Evolutionary conservation across 2,113 vertebrate species (phyloP).

Genomic region (Coregonus clupeaformis): DNA sequence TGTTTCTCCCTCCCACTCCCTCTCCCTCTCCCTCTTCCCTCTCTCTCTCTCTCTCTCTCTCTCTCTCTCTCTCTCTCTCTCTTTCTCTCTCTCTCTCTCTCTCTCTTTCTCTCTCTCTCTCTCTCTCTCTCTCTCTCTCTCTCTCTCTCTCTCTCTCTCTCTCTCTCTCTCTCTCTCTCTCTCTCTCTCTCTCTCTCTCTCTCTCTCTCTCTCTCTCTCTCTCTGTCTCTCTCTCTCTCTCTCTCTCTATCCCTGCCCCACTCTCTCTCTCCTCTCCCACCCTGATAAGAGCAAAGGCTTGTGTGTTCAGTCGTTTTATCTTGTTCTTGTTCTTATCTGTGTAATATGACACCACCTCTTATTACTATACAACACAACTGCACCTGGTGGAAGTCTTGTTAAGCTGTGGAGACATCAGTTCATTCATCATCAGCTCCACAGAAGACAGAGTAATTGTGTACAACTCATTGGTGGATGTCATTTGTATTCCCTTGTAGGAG

Average conservation of each 20-base stretch:
- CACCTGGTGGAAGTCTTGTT: conserved; percentile 20
- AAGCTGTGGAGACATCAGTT: conserved; percentile 1
- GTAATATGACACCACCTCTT: conserved; percentile 64
- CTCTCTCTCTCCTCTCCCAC: conserved; percentile 4
- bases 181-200: no score
- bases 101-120: no score
- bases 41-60: background rate
- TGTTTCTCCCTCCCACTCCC: background rate
- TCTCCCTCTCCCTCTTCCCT: background rate
- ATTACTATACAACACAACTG: conserved; percentile 46
- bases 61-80: background rate
- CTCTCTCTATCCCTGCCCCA: background rate
- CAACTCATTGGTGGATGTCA: conserved; percentile 32
- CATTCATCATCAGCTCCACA: conserved; percentile 10
- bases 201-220: no score
- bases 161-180: no score
- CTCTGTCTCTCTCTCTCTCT: background rate
- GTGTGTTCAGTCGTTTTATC: conserved; percentile 64
- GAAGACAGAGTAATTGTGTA: conserved; percentile 43
- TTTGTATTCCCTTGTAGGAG: conserved; percentile 32
- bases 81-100: no score
- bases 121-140: no score
- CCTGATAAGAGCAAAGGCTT: conserved; percentile 49
- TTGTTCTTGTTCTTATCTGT: conserved; percentile 62
- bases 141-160: no score